These are phyloP conservation scores for Clarias magur DNA, from an alignment of 2,113 vertebrate species.

Conservation along the genomic window DNA sequence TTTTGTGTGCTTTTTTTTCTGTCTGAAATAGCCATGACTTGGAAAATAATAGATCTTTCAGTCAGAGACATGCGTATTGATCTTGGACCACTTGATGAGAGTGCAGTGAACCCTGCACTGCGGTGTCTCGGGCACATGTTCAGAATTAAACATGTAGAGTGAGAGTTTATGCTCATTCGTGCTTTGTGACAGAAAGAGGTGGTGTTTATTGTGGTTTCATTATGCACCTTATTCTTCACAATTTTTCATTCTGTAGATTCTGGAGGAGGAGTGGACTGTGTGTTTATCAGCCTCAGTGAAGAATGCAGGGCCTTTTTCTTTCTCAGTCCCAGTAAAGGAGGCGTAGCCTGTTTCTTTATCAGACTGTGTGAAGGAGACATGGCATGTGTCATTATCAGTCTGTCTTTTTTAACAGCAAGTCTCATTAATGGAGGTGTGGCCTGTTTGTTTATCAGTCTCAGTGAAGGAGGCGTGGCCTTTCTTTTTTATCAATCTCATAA, in stretches of 20 bases:
- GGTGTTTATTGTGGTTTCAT: not conserved
- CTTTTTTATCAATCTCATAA: not conserved
- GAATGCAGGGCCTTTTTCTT: not conserved
- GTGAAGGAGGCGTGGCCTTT: not conserved
- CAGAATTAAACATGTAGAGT: not conserved
- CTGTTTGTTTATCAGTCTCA: not conserved
- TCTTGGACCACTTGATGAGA: not conserved
- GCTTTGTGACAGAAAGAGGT: not conserved
- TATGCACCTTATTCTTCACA: not conserved
- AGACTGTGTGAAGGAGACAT: not conserved
- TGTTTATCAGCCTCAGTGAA: not conserved
- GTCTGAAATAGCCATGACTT: slow-evolving; percentile 25
- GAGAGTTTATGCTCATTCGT: not conserved
- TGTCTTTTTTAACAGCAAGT: not conserved
- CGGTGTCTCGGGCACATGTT: not conserved
- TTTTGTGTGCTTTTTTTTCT: not conserved
- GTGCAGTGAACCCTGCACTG: not conserved
- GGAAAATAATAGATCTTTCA: slow-evolving; percentile 19
- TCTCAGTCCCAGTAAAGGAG: not conserved
- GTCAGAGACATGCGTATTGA: slow-evolving; percentile 24
- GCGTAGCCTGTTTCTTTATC: not conserved
- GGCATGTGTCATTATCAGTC: not conserved
- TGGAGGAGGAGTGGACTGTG: no score
- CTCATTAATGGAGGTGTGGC: not conserved
- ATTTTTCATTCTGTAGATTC: not conserved